Base-by-base conservation (phyloP, 2,888 invertebrate species). In the Mythimna lalbum region DNA sequence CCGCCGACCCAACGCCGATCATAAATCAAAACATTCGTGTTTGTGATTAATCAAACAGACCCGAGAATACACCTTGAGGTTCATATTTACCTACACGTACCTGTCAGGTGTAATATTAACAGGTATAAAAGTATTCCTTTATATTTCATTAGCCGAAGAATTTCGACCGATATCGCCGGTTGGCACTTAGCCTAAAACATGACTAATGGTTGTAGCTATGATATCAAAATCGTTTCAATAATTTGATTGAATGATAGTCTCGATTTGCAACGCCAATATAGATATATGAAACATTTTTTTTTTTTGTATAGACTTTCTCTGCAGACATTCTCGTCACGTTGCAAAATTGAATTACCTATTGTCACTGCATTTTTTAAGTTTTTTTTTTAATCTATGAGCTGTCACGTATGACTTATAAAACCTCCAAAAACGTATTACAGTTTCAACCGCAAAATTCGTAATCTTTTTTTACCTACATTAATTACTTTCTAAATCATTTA, bases 21-120 rank as follows among this genome's bases (percentile, higher is more conserved):
- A 94, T 95, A 94, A 95, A 95, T 95, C 95, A 95, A 92, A 94
- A 92, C 92, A 91, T 91, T 91, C 91, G 89, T 88, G 89, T 87
- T 88, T 88, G 90, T 93, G 92, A 95, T 95, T 95, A 95, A 95
- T 95, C 95, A 93, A 93, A 93, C 85, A 85, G 84, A 85, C 80
- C 80, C 81, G 79, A 82, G 81, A 83, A 85, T 80, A 83, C 83
- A 87, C 87, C 88, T 82, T 87, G 86, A 85, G 86, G 80, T 86
- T 81, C 84, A 80, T 86, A 87, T 89, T 88, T 84, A 83, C 78
- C 78, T 77, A 78, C 78, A 82, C 80, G 57, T 82, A 75, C 75
- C 78, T 78, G 79, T 83, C 86, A 83, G 79, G 73, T 79, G 78
- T 78, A 60, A 82, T 81, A 85, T 80, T 85, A 84, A 76, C 76